These are phyloP conservation scores for Drosophila melanica DNA, from an alignment of 1,140 invertebrate species.

Conservation along the genomic window DNA sequence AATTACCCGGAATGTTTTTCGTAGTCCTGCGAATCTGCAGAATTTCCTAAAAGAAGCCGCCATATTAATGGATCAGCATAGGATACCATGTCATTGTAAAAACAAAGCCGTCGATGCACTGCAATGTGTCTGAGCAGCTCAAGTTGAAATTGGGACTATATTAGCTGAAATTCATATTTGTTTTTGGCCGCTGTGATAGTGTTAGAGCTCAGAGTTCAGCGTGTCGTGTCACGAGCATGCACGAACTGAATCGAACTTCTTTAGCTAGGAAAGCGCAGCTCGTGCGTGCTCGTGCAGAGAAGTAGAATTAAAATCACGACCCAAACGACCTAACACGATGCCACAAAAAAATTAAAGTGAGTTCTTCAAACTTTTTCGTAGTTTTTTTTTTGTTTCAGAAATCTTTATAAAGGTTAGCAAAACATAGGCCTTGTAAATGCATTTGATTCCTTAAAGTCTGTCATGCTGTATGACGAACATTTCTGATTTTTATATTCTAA, in stretches of 20 bases:
- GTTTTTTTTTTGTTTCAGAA: no score
- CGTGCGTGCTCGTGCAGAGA: not conserved
- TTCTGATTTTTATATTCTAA: no score
- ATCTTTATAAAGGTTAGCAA: no score
- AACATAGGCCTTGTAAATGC: no score
- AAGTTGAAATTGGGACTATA: no score
- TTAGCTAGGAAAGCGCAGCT: not conserved
- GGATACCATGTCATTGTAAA: constrained; percentile 36
- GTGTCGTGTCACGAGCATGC: not conserved
- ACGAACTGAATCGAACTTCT: not conserved
- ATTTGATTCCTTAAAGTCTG: no score
- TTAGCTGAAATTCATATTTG: no score
- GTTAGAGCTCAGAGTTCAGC: not conserved
- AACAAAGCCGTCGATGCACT: not conserved
- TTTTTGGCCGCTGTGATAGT: no score
- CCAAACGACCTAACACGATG: not conserved
- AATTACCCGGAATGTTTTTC: not conserved
- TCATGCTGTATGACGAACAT: no score
- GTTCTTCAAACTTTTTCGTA: no score
- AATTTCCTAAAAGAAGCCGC: constrained; percentile 21
- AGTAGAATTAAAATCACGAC: not conserved
- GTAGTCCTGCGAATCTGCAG: not conserved
- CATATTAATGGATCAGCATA: constrained; percentile 1
- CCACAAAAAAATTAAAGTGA: not conserved
- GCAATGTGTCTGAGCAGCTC: not conserved